These are phyloP conservation scores for Aquatica leii DNA, from an alignment of 2,888 invertebrate genomes.

Conservation along the genomic window DNA sequence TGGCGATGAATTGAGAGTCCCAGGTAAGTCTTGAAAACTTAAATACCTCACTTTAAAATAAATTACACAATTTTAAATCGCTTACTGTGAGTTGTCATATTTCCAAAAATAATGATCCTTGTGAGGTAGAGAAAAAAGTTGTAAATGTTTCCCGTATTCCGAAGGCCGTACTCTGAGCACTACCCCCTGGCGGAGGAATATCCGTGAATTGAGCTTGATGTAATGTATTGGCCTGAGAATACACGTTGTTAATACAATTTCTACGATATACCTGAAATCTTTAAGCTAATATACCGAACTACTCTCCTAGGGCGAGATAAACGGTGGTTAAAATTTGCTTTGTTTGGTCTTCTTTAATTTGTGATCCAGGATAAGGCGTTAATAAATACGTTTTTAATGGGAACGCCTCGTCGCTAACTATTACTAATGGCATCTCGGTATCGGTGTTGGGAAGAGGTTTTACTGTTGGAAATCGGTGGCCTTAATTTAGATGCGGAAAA, in stretches of 20 bases:
- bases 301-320: no score
- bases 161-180: background rate
- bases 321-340: no score
- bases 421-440: background rate
- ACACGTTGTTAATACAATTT: background rate
- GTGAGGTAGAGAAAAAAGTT: no score
- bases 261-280: background rate
- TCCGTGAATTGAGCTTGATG: background rate
- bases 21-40: background rate
- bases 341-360: background rate
- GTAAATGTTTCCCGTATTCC: background rate
- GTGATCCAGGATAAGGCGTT: background rate
- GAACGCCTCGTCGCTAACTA: background rate
- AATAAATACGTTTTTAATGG: no score
- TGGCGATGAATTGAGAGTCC: no score
- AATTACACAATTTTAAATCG: background rate
- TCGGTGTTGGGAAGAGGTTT: background rate
- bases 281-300: background rate
- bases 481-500: no score
- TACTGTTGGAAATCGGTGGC: no score
- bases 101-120: no score
- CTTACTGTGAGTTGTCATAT: background rate
- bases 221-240: background rate
- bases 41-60: background rate
- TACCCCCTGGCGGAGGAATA: background rate